These are phyloP conservation scores for Neotragus pygmaeus DNA, from an alignment of 2,113 vertebrate genomes.

Conservation along the genomic window DNA sequence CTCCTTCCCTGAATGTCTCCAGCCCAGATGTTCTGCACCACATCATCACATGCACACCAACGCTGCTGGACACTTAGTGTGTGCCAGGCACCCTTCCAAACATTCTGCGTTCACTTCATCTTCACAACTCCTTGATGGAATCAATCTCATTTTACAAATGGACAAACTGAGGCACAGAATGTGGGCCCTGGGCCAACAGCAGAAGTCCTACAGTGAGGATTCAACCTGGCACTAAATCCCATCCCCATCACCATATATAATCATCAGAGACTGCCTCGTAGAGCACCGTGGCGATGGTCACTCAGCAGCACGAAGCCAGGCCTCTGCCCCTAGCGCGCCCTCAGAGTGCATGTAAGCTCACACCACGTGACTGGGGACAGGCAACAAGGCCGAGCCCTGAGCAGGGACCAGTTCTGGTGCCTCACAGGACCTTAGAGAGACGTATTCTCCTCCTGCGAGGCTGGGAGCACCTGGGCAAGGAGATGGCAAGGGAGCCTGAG, in stretches of 20 bases:
- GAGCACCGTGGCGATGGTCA: accelerated
- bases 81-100: background rate
- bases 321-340: background rate
- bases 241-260: background rate
- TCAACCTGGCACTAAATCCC: background rate
- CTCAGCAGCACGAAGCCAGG: background rate
- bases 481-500: background rate
- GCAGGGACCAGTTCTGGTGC: background rate
- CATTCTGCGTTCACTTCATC: background rate
- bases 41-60: background rate
- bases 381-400: background rate
- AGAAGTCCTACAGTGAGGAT: background rate
- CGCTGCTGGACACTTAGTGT: background rate
- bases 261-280: background rate
- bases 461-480: background rate
- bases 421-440: background rate
- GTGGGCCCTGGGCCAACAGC: background rate
- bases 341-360: background rate
- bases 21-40: background rate
- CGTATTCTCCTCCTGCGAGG: background rate
- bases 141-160: background rate
- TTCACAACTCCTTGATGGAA: background rate
- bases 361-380: background rate
- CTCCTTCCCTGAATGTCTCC: background rate
- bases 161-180: background rate